phyloP scores from a whole-genome alignment of 2,113 vertebrate genomes.

The Tragulus kanchil region DNA sequence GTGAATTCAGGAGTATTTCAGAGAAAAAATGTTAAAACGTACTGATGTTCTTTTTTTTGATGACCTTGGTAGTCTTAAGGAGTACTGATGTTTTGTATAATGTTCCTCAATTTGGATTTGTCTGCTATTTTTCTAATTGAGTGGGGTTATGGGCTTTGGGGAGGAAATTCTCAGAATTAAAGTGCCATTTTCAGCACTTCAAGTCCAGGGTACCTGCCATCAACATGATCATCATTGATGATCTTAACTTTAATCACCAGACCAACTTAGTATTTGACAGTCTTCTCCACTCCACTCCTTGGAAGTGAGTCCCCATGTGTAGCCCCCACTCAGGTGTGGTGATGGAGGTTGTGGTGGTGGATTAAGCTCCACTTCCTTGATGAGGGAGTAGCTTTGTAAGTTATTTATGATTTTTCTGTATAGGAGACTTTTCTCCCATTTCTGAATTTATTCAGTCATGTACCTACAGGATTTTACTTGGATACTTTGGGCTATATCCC shows the following conservation, averaged over 20 bases:
- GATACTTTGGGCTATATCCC: neutral
- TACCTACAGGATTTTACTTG: neutral
- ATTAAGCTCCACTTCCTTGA: neutral
- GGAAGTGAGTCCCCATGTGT: neutral
- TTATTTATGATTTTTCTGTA: neutral
- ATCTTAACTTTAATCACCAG: neutral
- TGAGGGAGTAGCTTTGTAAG: neutral
- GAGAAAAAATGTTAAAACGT: too few species aligned
- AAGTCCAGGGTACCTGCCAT: neutral
- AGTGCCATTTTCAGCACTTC: neutral
- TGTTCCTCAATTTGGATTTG: neutral
- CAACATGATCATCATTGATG: neutral
- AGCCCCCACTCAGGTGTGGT: neutral
- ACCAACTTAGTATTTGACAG: neutral
- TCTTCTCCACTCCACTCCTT: neutral
- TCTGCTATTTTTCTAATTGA: neutral
- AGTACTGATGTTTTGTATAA: neutral
- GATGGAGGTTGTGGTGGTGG: neutral
- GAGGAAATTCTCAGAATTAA: neutral
- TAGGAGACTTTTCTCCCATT: neutral
- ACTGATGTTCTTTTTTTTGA: neutral
- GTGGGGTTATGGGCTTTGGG: neutral
- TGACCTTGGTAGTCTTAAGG: neutral
- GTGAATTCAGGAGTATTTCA: conserved; percentile 43
- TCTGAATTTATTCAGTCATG: conserved; percentile 3